Conservation (phyloP, 2,113 vertebrate genomes). For the Callipepla californica region DNA sequence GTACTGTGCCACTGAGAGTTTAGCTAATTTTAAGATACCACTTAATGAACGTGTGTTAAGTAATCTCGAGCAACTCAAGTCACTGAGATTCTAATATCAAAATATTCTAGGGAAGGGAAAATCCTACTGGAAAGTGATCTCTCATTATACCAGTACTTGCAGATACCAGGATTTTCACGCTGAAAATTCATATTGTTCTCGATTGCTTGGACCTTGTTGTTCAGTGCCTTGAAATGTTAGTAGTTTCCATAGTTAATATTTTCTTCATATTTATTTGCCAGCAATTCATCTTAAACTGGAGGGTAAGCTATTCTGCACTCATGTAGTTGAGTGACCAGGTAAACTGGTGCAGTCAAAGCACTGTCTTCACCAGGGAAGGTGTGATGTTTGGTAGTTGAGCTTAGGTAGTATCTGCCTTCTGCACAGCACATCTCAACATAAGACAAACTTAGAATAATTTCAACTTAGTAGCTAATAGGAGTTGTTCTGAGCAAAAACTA, state of each 20-base stretch:
- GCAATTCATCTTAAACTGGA: accelerated
- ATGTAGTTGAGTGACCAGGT: background rate
- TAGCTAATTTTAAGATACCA: background rate
- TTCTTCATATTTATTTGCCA: background rate
- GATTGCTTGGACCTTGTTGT: background rate
- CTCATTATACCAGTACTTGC: background rate
- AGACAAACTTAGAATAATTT: too few species aligned
- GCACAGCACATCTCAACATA: background rate
- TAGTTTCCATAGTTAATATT: background rate
- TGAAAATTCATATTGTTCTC: background rate
- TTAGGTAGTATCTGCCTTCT: background rate
- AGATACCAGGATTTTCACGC: background rate
- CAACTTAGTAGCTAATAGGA: too few species aligned
- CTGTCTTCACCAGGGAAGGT: background rate
- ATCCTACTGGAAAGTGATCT: background rate
- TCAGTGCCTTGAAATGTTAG: background rate
- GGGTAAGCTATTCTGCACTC: background rate
- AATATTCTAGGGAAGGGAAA: background rate
- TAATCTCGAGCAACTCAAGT: background rate
- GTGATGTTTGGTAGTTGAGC: background rate
- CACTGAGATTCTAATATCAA: background rate
- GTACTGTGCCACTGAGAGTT: background rate
- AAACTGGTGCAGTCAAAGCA: background rate
- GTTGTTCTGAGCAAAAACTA: background rate
- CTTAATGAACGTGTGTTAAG: background rate